These are phyloP conservation scores for Drosophila tropicalis DNA, from an alignment of 1,140 invertebrate genomes.

Conservation along the genomic window DNA sequence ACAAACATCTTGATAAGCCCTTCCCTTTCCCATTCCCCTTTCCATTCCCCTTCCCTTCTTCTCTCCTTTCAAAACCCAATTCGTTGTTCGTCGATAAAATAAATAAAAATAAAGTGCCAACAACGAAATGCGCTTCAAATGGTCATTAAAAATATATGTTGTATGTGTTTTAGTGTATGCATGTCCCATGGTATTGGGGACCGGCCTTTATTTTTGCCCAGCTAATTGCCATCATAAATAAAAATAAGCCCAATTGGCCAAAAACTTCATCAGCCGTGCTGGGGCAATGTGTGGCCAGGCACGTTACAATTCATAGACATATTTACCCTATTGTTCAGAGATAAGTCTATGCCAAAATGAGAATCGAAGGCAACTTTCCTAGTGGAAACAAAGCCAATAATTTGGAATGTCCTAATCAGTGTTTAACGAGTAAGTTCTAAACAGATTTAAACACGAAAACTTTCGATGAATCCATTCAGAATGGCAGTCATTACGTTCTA, in stretches of 20 bases:
- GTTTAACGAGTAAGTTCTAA: too few species aligned
- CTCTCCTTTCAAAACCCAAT: conserved; percentile 13
- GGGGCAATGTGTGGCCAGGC: not conserved
- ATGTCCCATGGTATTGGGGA: conserved; percentile 22
- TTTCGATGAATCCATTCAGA: too few species aligned
- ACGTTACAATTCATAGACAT: too few species aligned
- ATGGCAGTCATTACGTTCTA: too few species aligned
- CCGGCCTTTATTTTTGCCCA: conserved; percentile 15
- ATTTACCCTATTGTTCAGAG: too few species aligned
- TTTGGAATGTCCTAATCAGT: too few species aligned
- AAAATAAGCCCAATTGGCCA: not conserved
- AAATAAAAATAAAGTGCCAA: conserved; percentile 77
- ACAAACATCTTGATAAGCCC: conserved; percentile 74
- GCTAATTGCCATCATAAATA: conserved; percentile 13
- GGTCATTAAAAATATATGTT: conserved; percentile 69
- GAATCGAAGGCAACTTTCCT: too few species aligned
- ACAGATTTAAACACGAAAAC: too few species aligned
- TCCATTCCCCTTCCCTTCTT: not conserved
- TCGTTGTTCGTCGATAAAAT: conserved; percentile 41
- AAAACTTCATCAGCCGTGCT: not conserved
- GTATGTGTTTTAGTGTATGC: not conserved
- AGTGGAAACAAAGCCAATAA: too few species aligned
- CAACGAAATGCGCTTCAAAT: conserved; percentile 78
- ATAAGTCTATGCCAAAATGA: too few species aligned
- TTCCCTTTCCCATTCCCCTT: not conserved